Conservation (phyloP, 1,140 invertebrate genomes). For the Neoseiulus cucumeris region DNA sequence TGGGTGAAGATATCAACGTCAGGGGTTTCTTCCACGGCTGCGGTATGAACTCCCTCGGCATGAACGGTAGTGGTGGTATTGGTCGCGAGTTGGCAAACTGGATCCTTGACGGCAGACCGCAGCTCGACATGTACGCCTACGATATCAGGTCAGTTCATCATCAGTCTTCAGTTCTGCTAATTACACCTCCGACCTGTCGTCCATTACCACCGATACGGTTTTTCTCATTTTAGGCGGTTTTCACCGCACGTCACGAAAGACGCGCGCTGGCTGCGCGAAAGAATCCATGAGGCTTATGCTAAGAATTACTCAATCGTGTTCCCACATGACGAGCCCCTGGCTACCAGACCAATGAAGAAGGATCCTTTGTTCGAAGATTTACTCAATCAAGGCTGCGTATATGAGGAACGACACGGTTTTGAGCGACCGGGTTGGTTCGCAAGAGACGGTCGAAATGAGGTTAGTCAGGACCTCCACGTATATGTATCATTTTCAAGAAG, state of each 20-base stretch:
- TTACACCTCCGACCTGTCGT: background rate
- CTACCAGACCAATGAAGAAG: slow-evolving; percentile 46
- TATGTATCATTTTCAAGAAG: background rate
- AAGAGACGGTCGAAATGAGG: slow-evolving; percentile 29
- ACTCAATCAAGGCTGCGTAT: slow-evolving; percentile 49
- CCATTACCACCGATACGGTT: background rate
- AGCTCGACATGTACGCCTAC: slow-evolving; percentile 60
- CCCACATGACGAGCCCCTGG: slow-evolving; percentile 61
- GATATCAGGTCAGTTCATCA: slow-evolving; percentile 44
- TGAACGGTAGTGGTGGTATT: slow-evolving; percentile 70
- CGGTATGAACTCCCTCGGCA: slow-evolving; percentile 69
- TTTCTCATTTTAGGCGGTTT: slow-evolving; percentile 34
- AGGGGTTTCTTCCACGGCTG: slow-evolving; percentile 53
- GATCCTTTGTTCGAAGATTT: slow-evolving; percentile 46
- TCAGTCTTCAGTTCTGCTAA: background rate
- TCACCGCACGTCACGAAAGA: slow-evolving; percentile 43
- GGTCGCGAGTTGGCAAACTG: slow-evolving; percentile 61
- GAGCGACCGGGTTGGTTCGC: slow-evolving; percentile 57
- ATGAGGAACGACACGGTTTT: slow-evolving; percentile 65
- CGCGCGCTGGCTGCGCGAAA: slow-evolving; percentile 48
- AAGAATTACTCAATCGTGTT: slow-evolving; percentile 67
- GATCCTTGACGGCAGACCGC: slow-evolving; percentile 56
- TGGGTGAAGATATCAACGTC: slow-evolving; percentile 39
- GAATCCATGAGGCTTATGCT: slow-evolving; percentile 63
- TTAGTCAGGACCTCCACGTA: too few relatives aligned